Evolutionary conservation across 1,140 invertebrate genomes (phyloP), one percentile per base, ranked within the genome.

Genomic region (Drosophila yakuba): DNA sequence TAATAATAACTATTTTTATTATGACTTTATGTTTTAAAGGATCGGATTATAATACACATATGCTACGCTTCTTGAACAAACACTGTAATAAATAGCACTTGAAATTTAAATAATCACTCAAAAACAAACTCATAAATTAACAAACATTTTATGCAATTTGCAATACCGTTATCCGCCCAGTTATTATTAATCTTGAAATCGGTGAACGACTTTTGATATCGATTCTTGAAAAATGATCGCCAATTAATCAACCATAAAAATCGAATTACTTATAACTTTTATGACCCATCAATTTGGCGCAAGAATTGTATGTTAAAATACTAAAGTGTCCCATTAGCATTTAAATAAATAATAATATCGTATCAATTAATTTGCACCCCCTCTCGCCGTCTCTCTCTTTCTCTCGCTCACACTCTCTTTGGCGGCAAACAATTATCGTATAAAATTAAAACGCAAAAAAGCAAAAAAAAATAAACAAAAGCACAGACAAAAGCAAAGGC

Each of bases 381-480:
- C 56, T 39, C 43, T 28, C 25, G 4, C 15, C 8, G 8, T 20
- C 7, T 10, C 35, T 6, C 23, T 3, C 7, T 10, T 23, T 6
- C 23, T 3, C 17, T 10, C 5, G 7, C 17, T 17, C 14, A 28
- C 25, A 12, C 23, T 68, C 23, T 44, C 56, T 64, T 45, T 32
- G 32, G 20, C 64, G 38, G 51, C 66, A 71, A 74, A 61, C 69
- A 85, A 85, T 80, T 80, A 80, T 64, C 60, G 52, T 39, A 61
- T 63, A 61, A 75, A 74, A 71, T 76, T 80, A 85, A 80, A 74
- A 80, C 77, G 78, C 73, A 84, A 23, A 84, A 84, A 84, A 68
- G 44, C 71, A 67, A 82, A 48, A 64, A 36, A 50, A 20, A 20
- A 20, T 35, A 68, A 47, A 73, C 69, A 75, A 68, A 68, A 32